Conservation (phyloP, 64 coral and sea anemone species). For the Exaiptasia diaphana region DNA sequence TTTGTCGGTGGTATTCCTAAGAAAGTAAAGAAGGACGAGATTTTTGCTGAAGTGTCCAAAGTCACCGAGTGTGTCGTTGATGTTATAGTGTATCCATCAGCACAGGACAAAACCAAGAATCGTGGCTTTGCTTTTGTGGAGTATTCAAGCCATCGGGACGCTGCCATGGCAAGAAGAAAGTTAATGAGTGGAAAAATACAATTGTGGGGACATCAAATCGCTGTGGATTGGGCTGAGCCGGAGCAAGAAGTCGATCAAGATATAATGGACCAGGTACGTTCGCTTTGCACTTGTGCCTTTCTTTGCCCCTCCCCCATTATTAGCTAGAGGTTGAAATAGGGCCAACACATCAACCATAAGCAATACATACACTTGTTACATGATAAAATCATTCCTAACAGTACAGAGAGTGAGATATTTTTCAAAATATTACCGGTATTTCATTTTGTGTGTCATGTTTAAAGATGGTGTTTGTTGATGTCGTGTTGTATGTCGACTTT, state of each 20-base stretch:
- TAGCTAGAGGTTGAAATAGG: too few relatives aligned
- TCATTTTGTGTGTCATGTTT: slow-evolving; percentile 44
- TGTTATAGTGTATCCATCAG: slow-evolving; percentile 99
- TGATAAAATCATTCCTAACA: neutral
- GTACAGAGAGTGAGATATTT: neutral
- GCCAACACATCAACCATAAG: too few relatives aligned
- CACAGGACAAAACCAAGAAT: slow-evolving; percentile 98
- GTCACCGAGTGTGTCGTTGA: slow-evolving; percentile 94
- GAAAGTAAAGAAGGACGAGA: slow-evolving; percentile 99
- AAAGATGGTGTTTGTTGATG: slow-evolving; percentile 91
- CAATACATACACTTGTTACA: too few relatives aligned
- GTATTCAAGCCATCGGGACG: slow-evolving; percentile 86
- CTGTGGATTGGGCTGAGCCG: slow-evolving; percentile 98
- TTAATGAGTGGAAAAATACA: slow-evolving; percentile 98
- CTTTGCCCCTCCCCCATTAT: slow-evolving; percentile 78
- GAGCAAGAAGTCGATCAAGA: slow-evolving; percentile 99
- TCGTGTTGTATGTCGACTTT: slow-evolving; percentile 59
- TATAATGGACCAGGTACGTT: slow-evolving; percentile 95
- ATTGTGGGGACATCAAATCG: slow-evolving; percentile 97
- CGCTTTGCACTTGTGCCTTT: slow-evolving; percentile 40
- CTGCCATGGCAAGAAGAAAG: slow-evolving; percentile 96
- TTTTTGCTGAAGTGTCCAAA: slow-evolving; percentile 93
- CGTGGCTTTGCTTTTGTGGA: slow-evolving; percentile 98
- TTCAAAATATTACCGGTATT: slow-evolving; percentile 25
- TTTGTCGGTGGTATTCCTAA: slow-evolving; percentile 99